phyloP scores from a whole-genome alignment of 2,888 invertebrate species.

The Habrosyne pyritoides region DNA sequence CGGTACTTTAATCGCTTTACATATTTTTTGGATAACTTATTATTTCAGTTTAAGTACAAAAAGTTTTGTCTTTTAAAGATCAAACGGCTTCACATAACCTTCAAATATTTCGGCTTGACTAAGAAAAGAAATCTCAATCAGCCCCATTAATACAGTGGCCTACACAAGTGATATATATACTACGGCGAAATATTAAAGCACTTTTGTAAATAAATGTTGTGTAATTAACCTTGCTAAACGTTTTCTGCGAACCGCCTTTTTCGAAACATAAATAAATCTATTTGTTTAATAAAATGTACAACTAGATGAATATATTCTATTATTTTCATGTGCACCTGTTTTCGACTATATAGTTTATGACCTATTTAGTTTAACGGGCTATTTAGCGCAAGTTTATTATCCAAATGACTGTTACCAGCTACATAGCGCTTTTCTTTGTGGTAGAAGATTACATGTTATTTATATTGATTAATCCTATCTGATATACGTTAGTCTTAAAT shows the following conservation, averaged over 20 bases:
- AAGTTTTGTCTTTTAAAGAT: no score
- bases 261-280: neutral
- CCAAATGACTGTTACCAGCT: no score
- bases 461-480: no score
- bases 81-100: neutral
- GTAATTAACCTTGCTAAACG: neutral
- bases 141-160: neutral
- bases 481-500: no score
- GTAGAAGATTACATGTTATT: no score
- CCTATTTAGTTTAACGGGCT: neutral
- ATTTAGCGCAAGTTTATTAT: no score
- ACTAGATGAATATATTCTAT: neutral
- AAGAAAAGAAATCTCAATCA: neutral
- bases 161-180: neutral
- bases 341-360: neutral
- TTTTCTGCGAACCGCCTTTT: neutral
- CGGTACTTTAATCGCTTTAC: no score
- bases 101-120: conserved; percentile 1
- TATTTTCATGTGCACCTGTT: neutral
- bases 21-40: no score
- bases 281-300: neutral
- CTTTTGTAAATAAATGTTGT: neutral
- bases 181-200: neutral
- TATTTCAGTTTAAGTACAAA: no score
- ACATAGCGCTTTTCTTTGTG: no score